Evolutionary conservation across 1,140 invertebrate species (phyloP), one percentile per base, ranked within the genome.

Genomic region (Rhopalosiphum padi): DNA sequence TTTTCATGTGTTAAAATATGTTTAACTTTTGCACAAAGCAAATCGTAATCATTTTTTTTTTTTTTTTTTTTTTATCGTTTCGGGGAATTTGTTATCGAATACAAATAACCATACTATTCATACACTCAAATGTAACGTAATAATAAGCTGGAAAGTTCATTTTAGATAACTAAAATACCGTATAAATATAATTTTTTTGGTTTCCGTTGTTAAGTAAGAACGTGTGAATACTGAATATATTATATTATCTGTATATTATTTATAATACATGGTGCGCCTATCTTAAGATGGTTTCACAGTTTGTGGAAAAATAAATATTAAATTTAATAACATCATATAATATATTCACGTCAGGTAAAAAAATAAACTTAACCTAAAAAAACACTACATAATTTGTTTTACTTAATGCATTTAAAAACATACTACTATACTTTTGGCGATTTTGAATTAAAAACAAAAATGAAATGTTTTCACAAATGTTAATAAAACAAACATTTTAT

Each of bases 111-210:
- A 25, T 35, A 51, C 15, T 51, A 51, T 51, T 51, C 48, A 51
- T 51, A 51, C 48, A 51, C 15, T 88, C 15, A 9, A n/a, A 22
- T 53, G n/a, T 87, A 7, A 35, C 37, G 48, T 22, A 77, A 77
- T n/a, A 77, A 35, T 77, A 18, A n/a, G 11, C n/a, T n/a, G 22
- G 35, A 88, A 88, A 88, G 46, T 88, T 88, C 15, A n/a, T 88
- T 88, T 88, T 11, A 88, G 87, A 88, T 88, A 88, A 53, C 48
- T 88, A 88, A 53, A 88, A 88, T 37, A 88, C 22, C 37, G 11
- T n/a, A 88, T n/a, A 53, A 88, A 21, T 11, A 53, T 18, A 37
- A 41, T 88, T 88, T 88, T 8, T 88, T n/a, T 8, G 8, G 46
- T 88, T 88, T 53, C 87, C 46, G 87, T 53, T 35, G 87, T 88